These are phyloP conservation scores for Sebastolobus alascanus DNA, from an alignment of 2,797 vertebrate species.

Conservation along the genomic window DNA sequence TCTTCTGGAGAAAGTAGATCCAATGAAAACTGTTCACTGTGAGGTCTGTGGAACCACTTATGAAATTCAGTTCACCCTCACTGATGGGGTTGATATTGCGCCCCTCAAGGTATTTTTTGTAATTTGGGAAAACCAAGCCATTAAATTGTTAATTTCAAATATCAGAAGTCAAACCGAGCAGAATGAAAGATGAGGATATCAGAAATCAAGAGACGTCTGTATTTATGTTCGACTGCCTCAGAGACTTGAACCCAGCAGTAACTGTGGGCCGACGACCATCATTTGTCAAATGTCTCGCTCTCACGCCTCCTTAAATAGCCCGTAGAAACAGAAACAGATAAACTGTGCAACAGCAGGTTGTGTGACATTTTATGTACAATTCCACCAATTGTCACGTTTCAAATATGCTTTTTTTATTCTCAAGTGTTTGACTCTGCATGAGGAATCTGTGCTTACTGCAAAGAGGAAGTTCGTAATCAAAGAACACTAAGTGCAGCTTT, in stretches of 20 bases:
- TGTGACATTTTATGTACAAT: neutral
- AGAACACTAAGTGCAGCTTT: neutral
- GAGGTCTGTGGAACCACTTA: neutral
- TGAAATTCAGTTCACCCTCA: conserved; percentile 3
- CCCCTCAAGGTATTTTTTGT: neutral
- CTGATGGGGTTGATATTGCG: neutral
- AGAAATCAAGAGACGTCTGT: neutral
- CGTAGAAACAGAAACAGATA: neutral
- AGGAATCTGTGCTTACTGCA: neutral
- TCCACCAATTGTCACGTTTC: neutral
- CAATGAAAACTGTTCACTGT: neutral
- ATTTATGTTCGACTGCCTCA: neutral
- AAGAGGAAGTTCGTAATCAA: neutral
- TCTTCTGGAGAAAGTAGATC: neutral
- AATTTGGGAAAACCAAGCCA: neutral
- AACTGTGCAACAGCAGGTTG: neutral
- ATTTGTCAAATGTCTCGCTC: conserved; percentile 31
- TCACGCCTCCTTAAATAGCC: conserved; percentile 27
- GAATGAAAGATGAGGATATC: neutral
- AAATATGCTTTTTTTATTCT: neutral
- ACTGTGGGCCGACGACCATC: neutral
- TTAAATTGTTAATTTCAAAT: neutral
- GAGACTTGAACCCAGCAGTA: conserved; percentile 5
- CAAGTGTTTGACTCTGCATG: neutral
- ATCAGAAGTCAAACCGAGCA: neutral